Evolutionary conservation across 1,140 invertebrate species (phyloP).

Genomic region (Gryllus bimaculatus): DNA sequence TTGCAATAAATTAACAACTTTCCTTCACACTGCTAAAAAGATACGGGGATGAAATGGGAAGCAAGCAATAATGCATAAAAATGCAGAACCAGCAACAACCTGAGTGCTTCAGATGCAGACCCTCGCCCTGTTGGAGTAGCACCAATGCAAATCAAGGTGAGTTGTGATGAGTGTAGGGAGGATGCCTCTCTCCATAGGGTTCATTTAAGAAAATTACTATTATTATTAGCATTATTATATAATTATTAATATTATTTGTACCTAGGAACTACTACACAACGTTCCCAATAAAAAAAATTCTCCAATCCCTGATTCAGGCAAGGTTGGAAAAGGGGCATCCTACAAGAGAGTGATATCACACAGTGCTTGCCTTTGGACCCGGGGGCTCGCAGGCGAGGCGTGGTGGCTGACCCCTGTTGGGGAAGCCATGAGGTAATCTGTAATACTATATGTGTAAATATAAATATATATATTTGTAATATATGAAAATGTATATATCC

Average conservation of each 20-base stretch:
- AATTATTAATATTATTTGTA: too few relatives aligned
- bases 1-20: constrained; percentile 16
- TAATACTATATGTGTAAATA: constrained; percentile 6
- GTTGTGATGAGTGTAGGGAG: not conserved
- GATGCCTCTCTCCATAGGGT: not conserved
- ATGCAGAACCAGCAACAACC: constrained; percentile 14
- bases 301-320: not conserved
- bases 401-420: not conserved
- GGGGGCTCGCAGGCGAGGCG: not conserved
- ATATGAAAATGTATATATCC: constrained; percentile 6
- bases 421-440: not conserved
- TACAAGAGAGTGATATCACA: not conserved
- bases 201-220: not conserved
- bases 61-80: constrained; percentile 16
- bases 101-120: constrained; percentile 16
- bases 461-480: not conserved
- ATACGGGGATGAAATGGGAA: constrained; percentile 17
- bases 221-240: not conserved
- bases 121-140: not conserved
- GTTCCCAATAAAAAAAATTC: not conserved
- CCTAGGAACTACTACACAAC: too few relatives aligned
- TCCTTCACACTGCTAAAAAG: constrained; percentile 17
- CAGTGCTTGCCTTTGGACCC: not conserved
- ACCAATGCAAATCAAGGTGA: not conserved
- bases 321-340: not conserved